Conservation (phyloP, 2,797 vertebrate genomes). For the Ptychobarbus kaznakovi region DNA sequence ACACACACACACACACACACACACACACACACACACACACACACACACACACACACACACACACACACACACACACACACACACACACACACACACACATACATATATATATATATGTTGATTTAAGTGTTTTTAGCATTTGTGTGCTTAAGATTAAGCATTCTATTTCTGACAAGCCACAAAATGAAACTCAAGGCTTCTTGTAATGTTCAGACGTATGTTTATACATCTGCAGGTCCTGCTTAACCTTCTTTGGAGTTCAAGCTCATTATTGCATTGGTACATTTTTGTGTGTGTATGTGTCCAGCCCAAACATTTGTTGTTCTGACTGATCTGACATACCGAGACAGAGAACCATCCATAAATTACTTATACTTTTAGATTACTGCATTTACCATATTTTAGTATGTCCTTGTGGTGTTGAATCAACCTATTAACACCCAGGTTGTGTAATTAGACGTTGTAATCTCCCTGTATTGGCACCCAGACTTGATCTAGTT, state of each 20-base stretch:
- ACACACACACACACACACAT: no score
- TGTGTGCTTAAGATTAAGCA: neutral
- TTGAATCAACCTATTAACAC: neutral
- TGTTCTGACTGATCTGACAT: neutral
- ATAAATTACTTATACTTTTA: neutral
- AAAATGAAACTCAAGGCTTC: conserved; percentile 35
- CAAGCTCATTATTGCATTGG: conserved; percentile 28
- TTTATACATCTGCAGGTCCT: conserved; percentile 39
- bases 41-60: neutral
- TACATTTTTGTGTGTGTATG: neutral
- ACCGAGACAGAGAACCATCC: neutral
- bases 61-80: neutral
- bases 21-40: no score
- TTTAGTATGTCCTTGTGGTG: neutral
- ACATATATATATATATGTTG: neutral
- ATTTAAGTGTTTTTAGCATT: neutral
- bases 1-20: no score
- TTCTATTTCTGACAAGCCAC: conserved; percentile 20
- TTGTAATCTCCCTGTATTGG: conserved; percentile 17
- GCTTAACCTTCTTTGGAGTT: conserved; percentile 49
- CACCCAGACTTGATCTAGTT: neutral
- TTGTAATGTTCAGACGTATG: conserved; percentile 19
- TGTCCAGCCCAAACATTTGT: neutral
- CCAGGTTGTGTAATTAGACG: conserved; percentile 20
- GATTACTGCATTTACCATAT: neutral